A percentile compares a stretch with the other conserved stretches of the same genome.
phyloP scores from a whole-genome alignment of 2,113 vertebrate species.

The Gallinago undulata region DNA sequence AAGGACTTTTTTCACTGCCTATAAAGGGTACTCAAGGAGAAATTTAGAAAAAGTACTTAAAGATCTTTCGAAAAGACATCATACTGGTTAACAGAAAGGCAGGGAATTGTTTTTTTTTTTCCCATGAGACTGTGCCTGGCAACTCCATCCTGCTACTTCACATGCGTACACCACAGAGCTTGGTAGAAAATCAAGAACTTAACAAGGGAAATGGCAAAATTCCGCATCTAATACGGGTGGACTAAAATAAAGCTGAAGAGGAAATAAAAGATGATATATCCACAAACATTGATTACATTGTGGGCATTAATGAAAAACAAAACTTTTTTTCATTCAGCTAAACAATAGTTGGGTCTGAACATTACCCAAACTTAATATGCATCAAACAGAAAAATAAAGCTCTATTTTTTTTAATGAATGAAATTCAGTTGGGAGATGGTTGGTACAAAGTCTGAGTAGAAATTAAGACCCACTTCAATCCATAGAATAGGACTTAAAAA shows the following conservation, averaged over 20 bases:
- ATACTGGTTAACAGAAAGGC: not conserved
- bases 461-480: not conserved
- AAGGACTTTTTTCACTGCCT: not conserved
- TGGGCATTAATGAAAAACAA: not conserved
- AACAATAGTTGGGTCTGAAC: not conserved
- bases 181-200: not conserved
- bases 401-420: not conserved
- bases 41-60: not conserved
- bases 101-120: not conserved
- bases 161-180: not conserved
- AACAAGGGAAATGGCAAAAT: not conserved
- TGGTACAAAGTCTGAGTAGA: not conserved
- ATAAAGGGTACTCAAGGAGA: not conserved
- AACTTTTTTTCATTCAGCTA: not conserved
- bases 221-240: not conserved
- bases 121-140: not conserved
- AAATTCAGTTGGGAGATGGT: not conserved
- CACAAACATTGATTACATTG: not conserved
- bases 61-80: not conserved
- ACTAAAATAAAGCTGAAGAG: not conserved
- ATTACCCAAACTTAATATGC: not conserved
- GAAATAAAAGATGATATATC: conserved; percentile 16
- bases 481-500: not conserved
- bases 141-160: not conserved
- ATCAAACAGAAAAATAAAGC: not conserved